Evolutionary conservation across 1,140 invertebrate genomes (phyloP).

Genomic region (Sitobion miscanthi): DNA sequence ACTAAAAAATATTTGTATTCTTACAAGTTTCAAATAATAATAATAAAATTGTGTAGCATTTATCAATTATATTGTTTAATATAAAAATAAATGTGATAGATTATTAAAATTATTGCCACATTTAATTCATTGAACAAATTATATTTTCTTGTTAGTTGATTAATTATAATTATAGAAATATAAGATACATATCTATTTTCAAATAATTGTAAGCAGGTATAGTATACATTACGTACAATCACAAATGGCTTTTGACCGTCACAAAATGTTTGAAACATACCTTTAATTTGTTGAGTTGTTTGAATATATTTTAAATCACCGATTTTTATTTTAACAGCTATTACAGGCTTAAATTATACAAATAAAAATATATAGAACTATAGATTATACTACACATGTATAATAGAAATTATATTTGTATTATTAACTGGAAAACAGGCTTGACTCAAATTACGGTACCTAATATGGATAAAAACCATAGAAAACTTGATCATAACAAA

Average conservation of each 20-base stretch:
- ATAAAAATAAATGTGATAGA: no score
- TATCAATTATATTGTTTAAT: background rate
- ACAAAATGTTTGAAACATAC: background rate
- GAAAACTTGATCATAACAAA: no score
- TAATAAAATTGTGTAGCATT: no score
- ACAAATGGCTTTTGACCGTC: background rate
- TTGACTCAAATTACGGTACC: no score
- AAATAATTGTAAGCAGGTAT: background rate
- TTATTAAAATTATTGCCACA: background rate
- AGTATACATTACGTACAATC: background rate
- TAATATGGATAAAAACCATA: no score
- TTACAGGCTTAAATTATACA: background rate
- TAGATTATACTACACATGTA: background rate
- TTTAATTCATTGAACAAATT: background rate
- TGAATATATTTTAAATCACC: background rate
- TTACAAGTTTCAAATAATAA: no score
- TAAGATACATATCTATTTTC: no score
- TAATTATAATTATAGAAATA: background rate
- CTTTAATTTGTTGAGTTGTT: background rate
- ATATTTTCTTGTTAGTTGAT: background rate
- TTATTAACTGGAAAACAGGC: no score
- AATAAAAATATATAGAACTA: background rate
- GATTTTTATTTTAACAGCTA: slow-evolving; percentile 12
- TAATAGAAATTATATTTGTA: background rate
- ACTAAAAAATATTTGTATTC: background rate